Conservation (phyloP, 2,113 vertebrate species). For the Myotis brandtii region DNA sequence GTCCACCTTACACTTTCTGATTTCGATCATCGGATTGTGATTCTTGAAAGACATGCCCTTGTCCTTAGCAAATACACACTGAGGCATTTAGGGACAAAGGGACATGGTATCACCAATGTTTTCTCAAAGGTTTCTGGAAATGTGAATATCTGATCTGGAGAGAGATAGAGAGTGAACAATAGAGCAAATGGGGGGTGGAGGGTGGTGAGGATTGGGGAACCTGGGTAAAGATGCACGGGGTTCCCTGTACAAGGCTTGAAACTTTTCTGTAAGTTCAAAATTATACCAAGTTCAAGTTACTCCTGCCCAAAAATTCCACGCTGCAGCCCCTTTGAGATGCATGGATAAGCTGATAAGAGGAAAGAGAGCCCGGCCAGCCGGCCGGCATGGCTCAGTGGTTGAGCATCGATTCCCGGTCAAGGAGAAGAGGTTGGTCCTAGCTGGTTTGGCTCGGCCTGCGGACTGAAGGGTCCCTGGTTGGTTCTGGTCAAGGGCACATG, state of each 20-base stretch:
- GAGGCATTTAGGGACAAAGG: not conserved
- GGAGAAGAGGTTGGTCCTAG: too few species aligned
- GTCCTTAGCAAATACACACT: not conserved
- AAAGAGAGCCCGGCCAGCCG: too few species aligned
- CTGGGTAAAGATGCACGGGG: not conserved
- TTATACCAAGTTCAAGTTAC: not conserved
- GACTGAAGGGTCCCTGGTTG: too few species aligned
- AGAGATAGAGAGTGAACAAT: not conserved
- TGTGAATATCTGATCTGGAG: not conserved
- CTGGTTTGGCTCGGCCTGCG: too few species aligned
- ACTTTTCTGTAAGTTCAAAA: not conserved
- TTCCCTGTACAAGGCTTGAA: not conserved
- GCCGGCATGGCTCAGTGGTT: not conserved
- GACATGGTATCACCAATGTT: not conserved
- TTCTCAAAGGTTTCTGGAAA: slow-evolving; percentile 3
- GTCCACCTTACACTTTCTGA: not conserved
- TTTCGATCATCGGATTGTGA: not conserved
- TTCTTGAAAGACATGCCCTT: not conserved
- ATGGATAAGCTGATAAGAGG: not conserved
- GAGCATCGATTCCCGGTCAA: not conserved
- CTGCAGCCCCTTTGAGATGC: not conserved
- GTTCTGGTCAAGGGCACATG: too few species aligned
- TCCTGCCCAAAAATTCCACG: too few species aligned
- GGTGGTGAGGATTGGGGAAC: fast-evolving
- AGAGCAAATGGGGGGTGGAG: not conserved